Evolutionary conservation across 1,140 invertebrate species (phyloP).

Genomic region (Meloidogyne exigua): DNA sequence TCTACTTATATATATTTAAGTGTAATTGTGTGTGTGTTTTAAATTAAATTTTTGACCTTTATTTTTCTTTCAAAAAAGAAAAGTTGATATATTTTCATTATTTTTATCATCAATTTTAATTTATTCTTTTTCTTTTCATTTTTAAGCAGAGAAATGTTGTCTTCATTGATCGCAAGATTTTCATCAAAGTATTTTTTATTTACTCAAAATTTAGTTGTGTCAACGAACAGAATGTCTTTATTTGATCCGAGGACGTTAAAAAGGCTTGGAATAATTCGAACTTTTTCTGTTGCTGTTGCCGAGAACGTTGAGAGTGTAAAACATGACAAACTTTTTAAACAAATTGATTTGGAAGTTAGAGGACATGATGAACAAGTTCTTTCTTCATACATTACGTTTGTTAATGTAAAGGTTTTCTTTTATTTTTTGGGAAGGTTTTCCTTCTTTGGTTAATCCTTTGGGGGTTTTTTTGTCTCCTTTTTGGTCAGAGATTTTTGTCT

Average conservation of each 20-base stretch:
- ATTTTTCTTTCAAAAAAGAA: no score
- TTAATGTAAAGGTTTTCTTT: constrained; percentile 32
- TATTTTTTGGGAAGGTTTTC: background rate
- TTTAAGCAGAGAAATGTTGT: background rate
- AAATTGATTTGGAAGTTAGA: constrained; percentile 57
- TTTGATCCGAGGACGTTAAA: background rate
- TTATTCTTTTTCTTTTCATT: no score
- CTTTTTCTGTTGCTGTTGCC: background rate
- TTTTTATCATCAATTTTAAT: no score
- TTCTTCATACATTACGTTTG: constrained; percentile 56
- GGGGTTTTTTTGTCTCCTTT: no score
- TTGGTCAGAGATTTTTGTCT: no score
- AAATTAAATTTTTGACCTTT: no score
- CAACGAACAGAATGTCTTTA: background rate
- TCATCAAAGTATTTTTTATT: background rate
- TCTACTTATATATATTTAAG: no score
- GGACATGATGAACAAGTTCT: constrained; percentile 59
- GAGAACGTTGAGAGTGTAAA: background rate
- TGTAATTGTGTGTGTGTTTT: no score
- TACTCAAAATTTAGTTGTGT: background rate
- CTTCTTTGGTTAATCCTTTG: no score
- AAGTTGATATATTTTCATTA: no score
- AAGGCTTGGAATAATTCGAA: background rate
- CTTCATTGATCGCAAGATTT: background rate
- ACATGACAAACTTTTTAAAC: constrained; percentile 50